Percentiles rank a stretch among this genome's conserved stretches.
Conservation (phyloP, 2,888 invertebrate genomes). For the Leptogaster cylindrica region DNA sequence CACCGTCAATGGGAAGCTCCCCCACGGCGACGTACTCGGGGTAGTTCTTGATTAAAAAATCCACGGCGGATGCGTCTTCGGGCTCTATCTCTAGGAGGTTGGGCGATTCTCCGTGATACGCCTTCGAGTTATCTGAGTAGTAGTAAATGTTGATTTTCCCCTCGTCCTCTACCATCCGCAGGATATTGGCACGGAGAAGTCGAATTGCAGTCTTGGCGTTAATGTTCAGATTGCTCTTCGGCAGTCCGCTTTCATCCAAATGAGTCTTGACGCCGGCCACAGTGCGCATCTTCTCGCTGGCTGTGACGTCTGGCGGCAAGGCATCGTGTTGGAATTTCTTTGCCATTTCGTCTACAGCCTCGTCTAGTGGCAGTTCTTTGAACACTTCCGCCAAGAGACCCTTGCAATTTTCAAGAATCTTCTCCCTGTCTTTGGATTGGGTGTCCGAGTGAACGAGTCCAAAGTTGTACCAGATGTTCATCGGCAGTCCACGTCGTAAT, state of each 20-base stretch:
- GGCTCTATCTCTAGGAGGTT: slow-evolving; percentile 78
- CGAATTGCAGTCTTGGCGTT: slow-evolving; percentile 67
- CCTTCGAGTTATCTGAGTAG: slow-evolving; percentile 81
- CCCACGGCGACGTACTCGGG: slow-evolving; percentile 78
- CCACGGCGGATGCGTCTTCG: slow-evolving; percentile 72
- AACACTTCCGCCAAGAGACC: slow-evolving; percentile 68
- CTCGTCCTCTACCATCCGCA: slow-evolving; percentile 71
- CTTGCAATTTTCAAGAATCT: slow-evolving; percentile 65
- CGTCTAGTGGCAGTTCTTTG: slow-evolving; percentile 70
- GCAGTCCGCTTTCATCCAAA: slow-evolving; percentile 67
- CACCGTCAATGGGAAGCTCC: slow-evolving; percentile 71
- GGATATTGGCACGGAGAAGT: slow-evolving; percentile 65
- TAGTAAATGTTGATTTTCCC: slow-evolving; percentile 74
- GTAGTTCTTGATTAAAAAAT: slow-evolving; percentile 74
- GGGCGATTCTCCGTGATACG: slow-evolving; percentile 82
- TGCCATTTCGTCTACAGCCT: slow-evolving; percentile 85
- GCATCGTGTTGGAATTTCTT: slow-evolving; percentile 85
- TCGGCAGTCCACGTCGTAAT: slow-evolving; percentile 79
- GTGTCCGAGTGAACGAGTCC: slow-evolving; percentile 72
- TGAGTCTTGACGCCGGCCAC: slow-evolving; percentile 75
- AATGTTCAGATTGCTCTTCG: slow-evolving; percentile 54
- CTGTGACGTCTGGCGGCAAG: slow-evolving; percentile 79
- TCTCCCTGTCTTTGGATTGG: slow-evolving; percentile 61
- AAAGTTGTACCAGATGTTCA: slow-evolving; percentile 76
- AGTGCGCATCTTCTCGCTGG: slow-evolving; percentile 72